A percentile compares a stretch with the other conserved stretches of the same genome.
phyloP scores from a whole-genome alignment of 2,113 vertebrate genomes.

The Catagonus wagneri region DNA sequence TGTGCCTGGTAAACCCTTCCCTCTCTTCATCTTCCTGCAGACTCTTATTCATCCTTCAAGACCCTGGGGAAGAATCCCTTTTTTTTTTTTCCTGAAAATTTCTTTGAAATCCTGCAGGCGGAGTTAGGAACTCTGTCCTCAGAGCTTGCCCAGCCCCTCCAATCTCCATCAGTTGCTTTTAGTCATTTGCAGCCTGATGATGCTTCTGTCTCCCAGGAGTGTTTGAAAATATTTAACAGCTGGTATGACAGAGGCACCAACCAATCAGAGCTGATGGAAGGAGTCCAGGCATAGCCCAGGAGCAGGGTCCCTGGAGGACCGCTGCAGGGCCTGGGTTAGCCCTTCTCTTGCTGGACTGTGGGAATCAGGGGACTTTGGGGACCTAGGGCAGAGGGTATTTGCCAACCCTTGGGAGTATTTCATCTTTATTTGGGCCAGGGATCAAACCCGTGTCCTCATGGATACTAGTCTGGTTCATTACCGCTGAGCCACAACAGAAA shows the following conservation, averaged over 20 bases:
- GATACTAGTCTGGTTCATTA: no score
- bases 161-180: background rate
- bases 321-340: background rate
- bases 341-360: background rate
- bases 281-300: background rate
- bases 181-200: no score
- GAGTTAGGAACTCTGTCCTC: background rate
- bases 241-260: background rate
- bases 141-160: background rate
- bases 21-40: background rate
- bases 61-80: background rate
- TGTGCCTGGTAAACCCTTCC: background rate
- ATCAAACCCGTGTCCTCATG: no score
- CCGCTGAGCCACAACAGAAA: no score
- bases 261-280: background rate
- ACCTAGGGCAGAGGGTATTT: background rate
- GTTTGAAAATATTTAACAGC: background rate
- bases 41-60: background rate
- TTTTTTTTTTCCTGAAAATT: background rate
- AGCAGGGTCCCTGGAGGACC: background rate
- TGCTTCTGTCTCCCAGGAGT: background rate
- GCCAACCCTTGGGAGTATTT: background rate
- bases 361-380: background rate
- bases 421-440: background rate
- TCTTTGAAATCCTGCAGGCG: background rate